Evolutionary conservation across 2,888 invertebrate species (phyloP), one percentile per base, ranked within the genome.

Genomic region (Argynnis bischoffii): DNA sequence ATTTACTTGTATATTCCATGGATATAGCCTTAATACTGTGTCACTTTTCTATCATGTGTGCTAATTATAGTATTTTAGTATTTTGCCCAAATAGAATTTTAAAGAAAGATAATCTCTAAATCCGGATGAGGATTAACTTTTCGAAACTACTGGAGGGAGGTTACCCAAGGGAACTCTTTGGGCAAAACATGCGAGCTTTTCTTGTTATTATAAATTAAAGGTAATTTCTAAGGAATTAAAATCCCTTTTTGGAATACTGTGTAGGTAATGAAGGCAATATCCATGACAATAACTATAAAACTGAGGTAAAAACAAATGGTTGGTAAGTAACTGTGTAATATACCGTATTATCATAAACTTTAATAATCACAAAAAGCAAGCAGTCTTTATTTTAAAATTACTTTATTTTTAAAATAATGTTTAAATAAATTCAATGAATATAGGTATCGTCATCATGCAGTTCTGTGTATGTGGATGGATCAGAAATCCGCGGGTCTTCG

Each of bases 361-460:
- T 41, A 15, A 14, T 51, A 15, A 51, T 35, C 11, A 31, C 6
- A 18, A 60, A 21, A 48, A 35, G 15, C 31, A 50, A 31, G 11
- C 46, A 5, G 16, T 26, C 0, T 55, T 6, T n/a, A 55, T 15
- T 1, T 41, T 46, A 56, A 1, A 26, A 47, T 47, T 57, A n/a
- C n/a, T n/a, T 18, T 5, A n/a, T 21, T n/a, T 21, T 21, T 35
- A 0, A n/a, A n/a, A 3, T 31, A 26, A 26, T 13, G 0, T 47
- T 47, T 21, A 47, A 57, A 57, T 6, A 46, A 47, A 57, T 46
- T 41, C 13, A 57, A 47, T 6, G 21, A 47, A 57, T 47, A 6
- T 16, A 99, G 98, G 98, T 99, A 35, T 98, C 98, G 5, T 97
- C 98, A 11, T 98, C 98, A 5, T 99, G 99, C 89, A 98, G 98